Conservation (phyloP, 2,797 vertebrate genomes). For the Picus viridis region DNA sequence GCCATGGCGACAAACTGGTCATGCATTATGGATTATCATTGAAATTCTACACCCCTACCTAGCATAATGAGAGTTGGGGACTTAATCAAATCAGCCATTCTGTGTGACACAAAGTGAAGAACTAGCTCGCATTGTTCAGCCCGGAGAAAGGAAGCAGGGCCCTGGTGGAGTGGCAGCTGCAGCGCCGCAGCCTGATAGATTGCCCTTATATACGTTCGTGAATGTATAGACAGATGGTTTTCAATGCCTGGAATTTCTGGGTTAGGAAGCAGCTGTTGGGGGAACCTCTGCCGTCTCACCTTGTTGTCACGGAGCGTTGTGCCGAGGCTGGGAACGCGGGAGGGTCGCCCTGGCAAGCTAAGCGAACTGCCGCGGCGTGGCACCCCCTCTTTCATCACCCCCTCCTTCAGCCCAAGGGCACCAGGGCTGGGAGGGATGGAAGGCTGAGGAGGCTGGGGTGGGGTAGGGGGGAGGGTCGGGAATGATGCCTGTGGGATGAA, state of each 20-base stretch:
- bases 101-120: constrained; percentile 98
- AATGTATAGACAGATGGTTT: constrained; percentile 99
- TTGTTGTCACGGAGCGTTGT: constrained; percentile 97
- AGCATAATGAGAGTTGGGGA: constrained; percentile 99
- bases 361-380: constrained; percentile 71
- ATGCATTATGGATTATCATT: constrained; percentile 99
- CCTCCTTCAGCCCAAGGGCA: neutral
- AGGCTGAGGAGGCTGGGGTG: neutral
- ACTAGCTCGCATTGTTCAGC: constrained; percentile 93
- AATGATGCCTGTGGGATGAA: neutral
- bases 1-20: constrained; percentile 98
- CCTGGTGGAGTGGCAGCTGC: constrained; percentile 94
- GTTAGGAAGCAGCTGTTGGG: constrained; percentile 96
- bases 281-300: constrained; percentile 96
- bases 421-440: neutral
- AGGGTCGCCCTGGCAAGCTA: constrained; percentile 70
- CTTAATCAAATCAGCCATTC: constrained; percentile 99
- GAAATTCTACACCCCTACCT: constrained; percentile 99
- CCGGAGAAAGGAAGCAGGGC: constrained; percentile 85
- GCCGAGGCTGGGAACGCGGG: constrained; percentile 89
- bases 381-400: constrained; percentile 55
- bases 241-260: constrained; percentile 94
- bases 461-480: neutral
- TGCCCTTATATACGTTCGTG: constrained; percentile 94
- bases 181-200: constrained; percentile 92